These are phyloP conservation scores for Loris lydekkerianus DNA, from an alignment of 2,797 vertebrate genomes.

Conservation along the genomic window DNA sequence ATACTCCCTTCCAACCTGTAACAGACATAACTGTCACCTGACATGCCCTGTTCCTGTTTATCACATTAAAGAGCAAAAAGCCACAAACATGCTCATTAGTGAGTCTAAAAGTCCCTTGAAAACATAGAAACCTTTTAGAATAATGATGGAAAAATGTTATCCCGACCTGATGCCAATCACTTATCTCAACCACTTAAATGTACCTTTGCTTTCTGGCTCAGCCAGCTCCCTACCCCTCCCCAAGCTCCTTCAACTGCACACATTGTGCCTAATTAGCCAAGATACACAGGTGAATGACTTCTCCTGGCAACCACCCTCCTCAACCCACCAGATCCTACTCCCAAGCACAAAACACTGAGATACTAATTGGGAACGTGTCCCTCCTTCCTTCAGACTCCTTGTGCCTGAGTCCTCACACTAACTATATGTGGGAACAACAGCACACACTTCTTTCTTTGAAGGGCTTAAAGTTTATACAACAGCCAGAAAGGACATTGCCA, in stretches of 20 bases:
- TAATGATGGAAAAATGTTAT: background rate
- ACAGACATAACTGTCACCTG: background rate
- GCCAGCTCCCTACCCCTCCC: background rate
- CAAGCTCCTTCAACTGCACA: background rate
- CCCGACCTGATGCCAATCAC: background rate
- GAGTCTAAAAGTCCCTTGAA: constrained; percentile 12
- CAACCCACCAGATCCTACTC: background rate
- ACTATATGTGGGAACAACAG: background rate
- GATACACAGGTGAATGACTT: background rate
- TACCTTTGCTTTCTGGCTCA: constrained; percentile 43
- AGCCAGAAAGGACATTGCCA: background rate
- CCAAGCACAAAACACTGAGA: background rate
- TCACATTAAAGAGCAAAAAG: constrained; percentile 18
- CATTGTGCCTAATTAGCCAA: background rate
- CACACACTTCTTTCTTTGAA: background rate
- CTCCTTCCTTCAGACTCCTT: background rate
- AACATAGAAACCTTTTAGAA: constrained; percentile 32
- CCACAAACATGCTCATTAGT: constrained; percentile 4
- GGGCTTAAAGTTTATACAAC: background rate
- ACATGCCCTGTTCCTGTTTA: background rate
- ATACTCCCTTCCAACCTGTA: background rate
- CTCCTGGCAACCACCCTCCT: background rate
- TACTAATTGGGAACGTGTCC: background rate
- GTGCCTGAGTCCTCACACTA: background rate
- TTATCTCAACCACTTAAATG: background rate